Conservation (phyloP, 1,140 invertebrate genomes). For the Hetaerina americana region DNA sequence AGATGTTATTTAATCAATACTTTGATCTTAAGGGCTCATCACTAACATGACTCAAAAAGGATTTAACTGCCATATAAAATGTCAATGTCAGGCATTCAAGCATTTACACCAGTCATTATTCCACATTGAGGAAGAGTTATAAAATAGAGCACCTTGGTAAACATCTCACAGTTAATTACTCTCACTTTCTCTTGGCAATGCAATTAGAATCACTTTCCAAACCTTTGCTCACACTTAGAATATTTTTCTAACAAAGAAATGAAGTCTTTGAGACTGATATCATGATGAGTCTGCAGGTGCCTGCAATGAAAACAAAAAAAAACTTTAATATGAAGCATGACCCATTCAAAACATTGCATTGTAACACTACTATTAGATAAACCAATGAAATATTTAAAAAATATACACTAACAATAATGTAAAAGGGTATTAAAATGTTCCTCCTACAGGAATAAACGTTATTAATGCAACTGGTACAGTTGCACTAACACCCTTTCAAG, state of each 20-base stretch:
- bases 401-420: too few relatives aligned
- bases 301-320: conserved; percentile 21
- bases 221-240: conserved; percentile 49
- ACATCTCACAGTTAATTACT: neutral
- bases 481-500: too few relatives aligned
- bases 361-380: too few relatives aligned
- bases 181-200: neutral
- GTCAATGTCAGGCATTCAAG: neutral
- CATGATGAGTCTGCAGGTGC: conserved; percentile 34
- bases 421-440: too few relatives aligned
- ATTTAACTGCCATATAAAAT: neutral
- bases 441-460: too few relatives aligned
- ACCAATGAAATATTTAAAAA: too few relatives aligned
- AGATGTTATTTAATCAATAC: too few relatives aligned
- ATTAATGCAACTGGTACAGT: too few relatives aligned
- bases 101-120: neutral
- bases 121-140: neutral
- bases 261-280: conserved; percentile 38
- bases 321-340: neutral
- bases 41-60: neutral
- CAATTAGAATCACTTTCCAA: conserved; percentile 45
- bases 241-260: conserved; percentile 40
- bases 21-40: too few relatives aligned
- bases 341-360: too few relatives aligned
- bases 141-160: neutral